Base-by-base conservation (phyloP, 2,888 invertebrate genomes). In the Drosophila flavopinicola region DNA sequence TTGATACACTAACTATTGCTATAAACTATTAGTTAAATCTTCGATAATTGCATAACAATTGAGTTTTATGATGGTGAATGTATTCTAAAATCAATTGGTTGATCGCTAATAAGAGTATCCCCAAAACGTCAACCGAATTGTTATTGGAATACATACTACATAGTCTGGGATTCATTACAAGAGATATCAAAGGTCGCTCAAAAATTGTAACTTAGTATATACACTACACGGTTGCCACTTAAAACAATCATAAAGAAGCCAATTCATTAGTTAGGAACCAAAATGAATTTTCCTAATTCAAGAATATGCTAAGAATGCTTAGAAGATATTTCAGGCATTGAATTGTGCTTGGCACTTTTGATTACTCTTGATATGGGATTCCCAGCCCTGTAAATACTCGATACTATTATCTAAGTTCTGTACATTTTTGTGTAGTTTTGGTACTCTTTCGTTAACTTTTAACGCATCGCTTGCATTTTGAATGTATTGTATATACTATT, bases 381-480 rank as follows among this genome's bases (percentile, higher is more conserved):
- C 42, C 47, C 39, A 24, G n/a, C n/a, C 25, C 3, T 10, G n/a
- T 20, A 25, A 35, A 27, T 24, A 0, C 3, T 38, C 0, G 24
- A 33, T 37, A 54, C 23, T 33, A 25, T 24, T 17, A 44, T 15
- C n/a, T 23, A 10, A 59, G 20, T 38, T 29, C 44, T 64, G 51
- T 68, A 27, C 7, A 44, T 24, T 33, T 29, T 42, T 54, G 27
- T 58, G 42, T 48, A 44, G 29, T 33, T 35, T 15, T 49, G 17
- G 24, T 42, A 20, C 32, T 20, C 15, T 42, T 47, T 68, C 13
- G 10, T 49, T 49, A 35, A 39, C 9, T 57, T 30, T 58, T n/a
- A 35, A 35, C 57, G 13, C 47, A 33, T 32, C 4, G 71, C 44
- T 64, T 67, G 71, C 48, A 73, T 66, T 60, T 30, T 39, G 9